Evolutionary conservation across 2,113 vertebrate genomes (phyloP).

Genomic region (Aramus guarauna): DNA sequence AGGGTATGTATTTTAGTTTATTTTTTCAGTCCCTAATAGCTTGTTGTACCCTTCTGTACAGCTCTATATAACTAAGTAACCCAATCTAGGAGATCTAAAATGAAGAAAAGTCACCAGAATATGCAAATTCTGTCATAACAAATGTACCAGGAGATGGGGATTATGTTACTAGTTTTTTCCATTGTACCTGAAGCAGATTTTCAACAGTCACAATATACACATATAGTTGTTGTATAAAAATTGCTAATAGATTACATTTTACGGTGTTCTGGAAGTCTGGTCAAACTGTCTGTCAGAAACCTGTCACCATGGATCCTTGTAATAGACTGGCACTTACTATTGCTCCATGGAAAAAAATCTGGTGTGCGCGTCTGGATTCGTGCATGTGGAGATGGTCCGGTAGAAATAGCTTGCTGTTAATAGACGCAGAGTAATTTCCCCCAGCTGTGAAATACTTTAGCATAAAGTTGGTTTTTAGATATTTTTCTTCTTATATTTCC

Average conservation of each 20-base stretch:
- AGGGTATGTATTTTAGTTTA: background rate
- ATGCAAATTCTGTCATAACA: background rate
- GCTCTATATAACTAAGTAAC: background rate
- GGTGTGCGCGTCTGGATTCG: background rate
- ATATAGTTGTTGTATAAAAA: background rate
- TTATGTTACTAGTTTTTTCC: background rate
- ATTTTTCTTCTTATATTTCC: slow-evolving; percentile 38
- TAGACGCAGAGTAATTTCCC: background rate
- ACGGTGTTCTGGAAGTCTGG: background rate
- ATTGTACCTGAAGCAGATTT: background rate
- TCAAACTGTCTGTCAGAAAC: background rate
- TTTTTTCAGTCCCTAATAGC: background rate
- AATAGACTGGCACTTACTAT: background rate
- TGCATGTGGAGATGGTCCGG: background rate
- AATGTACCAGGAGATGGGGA: background rate
- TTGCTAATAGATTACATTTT: background rate
- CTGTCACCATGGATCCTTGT: background rate
- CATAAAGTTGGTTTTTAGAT: background rate
- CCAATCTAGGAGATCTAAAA: background rate
- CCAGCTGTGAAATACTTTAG: background rate
- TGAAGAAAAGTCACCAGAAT: background rate
- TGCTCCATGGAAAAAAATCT: background rate
- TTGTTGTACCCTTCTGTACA: background rate
- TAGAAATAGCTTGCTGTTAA: background rate
- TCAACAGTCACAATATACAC: background rate